Base-by-base conservation (phyloP, 2,797 vertebrate genomes). In the Tokudaia tokunoshimensis region DNA sequence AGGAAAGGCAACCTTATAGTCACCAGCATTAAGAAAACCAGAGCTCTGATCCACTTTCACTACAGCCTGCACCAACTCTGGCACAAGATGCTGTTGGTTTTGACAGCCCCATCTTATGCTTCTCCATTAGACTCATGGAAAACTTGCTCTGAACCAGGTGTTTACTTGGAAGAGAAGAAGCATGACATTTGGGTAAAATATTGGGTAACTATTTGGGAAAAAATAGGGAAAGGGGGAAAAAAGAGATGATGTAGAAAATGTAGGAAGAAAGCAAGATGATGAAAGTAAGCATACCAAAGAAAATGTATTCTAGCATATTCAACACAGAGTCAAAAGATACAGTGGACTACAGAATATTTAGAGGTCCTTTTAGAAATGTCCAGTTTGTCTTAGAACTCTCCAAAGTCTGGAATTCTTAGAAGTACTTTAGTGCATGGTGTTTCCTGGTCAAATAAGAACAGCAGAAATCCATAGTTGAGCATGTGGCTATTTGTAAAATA, bases 401-500 rank as follows among this genome's bases (percentile, higher is more conserved):
- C 37, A 79, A 61, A 96, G 78, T 76, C 57, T 34, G 26, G 15
- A 3, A 5, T 44, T 76, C 50, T 80, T 70, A 75, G 4, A 65
- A 82, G 29, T 83, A 19, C 19, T 85, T 90, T 91, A 34, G 11
- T 52, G 19, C 74, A 79, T 80, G 55, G 37, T 86, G 1, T 63
- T 97, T 92, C 6, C 20, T 92, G 91, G 81, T 74, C 41, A 96
- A 95, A 92, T 61, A 63, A 57, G 9, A 92, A 52, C 3, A 86
- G 8, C 15, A 61, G 55, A 95, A 91, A 76, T 67, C 41, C 55
- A 11, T 59, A 82, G 44, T 84, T 57, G 37, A 89, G 87, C 55
- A 52, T 90, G 26, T 90, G 57, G 26, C 10, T 34, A 7, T 92
- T 93, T 94, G 52, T 34, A 87, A 86, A 94, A 29, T 6, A 50